phyloP scores from a whole-genome alignment of 2,113 vertebrate genomes.

The Melospiza melodia region DNA sequence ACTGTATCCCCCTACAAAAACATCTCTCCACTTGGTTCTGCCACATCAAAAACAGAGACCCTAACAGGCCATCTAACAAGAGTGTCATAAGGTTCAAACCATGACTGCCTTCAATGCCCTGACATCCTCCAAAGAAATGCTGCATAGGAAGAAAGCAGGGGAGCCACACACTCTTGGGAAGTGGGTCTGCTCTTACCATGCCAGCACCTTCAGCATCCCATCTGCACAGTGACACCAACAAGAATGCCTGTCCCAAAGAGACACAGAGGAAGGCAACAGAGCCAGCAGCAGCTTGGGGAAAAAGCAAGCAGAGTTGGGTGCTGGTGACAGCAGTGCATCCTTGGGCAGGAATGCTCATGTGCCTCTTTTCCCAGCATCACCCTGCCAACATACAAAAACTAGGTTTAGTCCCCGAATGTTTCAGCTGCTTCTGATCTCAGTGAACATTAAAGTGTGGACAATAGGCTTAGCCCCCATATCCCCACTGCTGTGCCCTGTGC shows the following conservation, averaged over 20 bases:
- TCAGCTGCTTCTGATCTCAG: conserved; percentile 34
- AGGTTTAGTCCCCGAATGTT: neutral
- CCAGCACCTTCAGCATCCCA: neutral
- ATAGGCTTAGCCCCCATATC: neutral
- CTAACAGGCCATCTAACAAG: neutral
- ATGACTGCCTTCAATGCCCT: neutral
- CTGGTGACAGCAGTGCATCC: fast-evolving
- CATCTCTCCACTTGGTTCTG: neutral
- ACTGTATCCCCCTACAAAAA: neutral
- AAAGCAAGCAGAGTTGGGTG: neutral
- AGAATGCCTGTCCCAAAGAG: neutral
- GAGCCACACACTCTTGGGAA: neutral
- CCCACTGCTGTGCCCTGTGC: neutral
- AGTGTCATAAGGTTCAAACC: neutral
- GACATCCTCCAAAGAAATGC: neutral
- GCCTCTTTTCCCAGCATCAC: neutral
- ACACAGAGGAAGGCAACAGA: neutral
- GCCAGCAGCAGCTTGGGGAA: neutral
- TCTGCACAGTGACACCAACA: neutral
- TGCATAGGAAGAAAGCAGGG: neutral
- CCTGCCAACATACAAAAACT: neutral
- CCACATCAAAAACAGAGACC: neutral
- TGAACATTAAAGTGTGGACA: conserved; percentile 16
- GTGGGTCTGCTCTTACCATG: neutral
- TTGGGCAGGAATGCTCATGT: neutral